Evolutionary conservation across 2,113 vertebrate species (phyloP).

Genomic region (Blennius ocellaris): DNA sequence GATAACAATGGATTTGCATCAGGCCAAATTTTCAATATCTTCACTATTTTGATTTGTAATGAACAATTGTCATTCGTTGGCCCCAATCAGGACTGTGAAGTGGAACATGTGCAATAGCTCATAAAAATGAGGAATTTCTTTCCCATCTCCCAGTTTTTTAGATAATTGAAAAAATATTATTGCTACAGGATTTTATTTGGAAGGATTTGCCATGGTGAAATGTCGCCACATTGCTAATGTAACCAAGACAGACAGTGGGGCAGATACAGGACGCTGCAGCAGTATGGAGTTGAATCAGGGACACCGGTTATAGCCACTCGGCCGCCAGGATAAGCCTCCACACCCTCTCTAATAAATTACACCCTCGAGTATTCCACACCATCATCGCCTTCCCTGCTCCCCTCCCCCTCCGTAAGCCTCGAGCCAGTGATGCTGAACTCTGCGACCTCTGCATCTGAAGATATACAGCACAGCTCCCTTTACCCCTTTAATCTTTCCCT

Average conservation of each 20-base stretch:
- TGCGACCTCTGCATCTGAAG: slow-evolving; percentile 52
- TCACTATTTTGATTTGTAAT: neutral
- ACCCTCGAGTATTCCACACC: slow-evolving; percentile 1
- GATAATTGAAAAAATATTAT: no score
- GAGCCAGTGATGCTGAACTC: slow-evolving; percentile 39
- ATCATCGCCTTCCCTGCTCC: slow-evolving; percentile 13
- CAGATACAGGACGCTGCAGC: no score
- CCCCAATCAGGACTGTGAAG: no score
- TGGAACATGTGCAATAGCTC: no score
- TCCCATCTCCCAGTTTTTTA: no score
- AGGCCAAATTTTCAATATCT: neutral
- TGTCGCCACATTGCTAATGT: no score
- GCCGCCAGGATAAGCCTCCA: neutral
- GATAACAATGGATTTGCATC: neutral
- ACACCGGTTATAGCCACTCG: neutral
- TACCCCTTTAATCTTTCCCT: slow-evolving; percentile 44
- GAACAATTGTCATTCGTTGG: neutral
- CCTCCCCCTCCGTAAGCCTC: slow-evolving; percentile 54
- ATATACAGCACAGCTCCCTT: slow-evolving; percentile 44
- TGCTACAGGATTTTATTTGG: no score
- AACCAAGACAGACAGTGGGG: no score
- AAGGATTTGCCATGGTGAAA: no score
- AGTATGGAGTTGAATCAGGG: neutral
- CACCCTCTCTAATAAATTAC: slow-evolving; percentile 19
- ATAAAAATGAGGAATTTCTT: no score